Evolutionary conservation across 2,888 invertebrate species (phyloP), one percentile per base, ranked within the genome.

Genomic region (Drosophila subquinaria): DNA sequence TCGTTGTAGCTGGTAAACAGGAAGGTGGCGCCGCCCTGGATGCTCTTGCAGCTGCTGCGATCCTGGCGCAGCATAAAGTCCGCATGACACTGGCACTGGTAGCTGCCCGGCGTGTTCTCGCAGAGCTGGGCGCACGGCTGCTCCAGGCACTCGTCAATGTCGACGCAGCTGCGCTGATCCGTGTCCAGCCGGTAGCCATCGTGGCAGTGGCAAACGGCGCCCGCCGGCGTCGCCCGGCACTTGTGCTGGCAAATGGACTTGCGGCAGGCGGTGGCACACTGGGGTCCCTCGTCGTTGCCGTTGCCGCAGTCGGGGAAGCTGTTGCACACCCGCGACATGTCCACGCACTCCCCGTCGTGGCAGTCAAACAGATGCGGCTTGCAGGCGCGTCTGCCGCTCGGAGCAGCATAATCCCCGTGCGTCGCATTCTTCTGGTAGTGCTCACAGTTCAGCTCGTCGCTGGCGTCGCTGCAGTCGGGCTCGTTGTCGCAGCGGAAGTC

Each of bases 401-500:
- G 1, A 0, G 3, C 1, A 17, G 1, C 17, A 11, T 4, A 3
- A 10, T 42, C 42, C 10, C 15, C 2, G 15, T 36, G 33, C 40
- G 88, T 69, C 27, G 60, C 69, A 90, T 84, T 86, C 8, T 3
- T 23, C 3, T 69, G 62, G 27, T 66, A 57, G 4, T 78, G 76
- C 4, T 87, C 82, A 10, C 94, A 94, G 74, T 94, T 95, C 57
- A 94, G 93, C 90, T 97, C 97, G 87, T 97, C 97, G 0, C 95
- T 95, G 11, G 94, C 94, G 86, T 97, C 97, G 0, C 91, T 91
- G 89, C 97, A 97, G 87, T 97, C 96, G 56, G 94, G 93, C 0
- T 90, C 88, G 0, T 94, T 93, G 81, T 97, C 94, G 93, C 95
- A 95, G 73, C 95, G 83, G 94, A 95, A 95, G 9, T 92, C 85